These are phyloP conservation scores for Rotaria magnacalcarata DNA, from an alignment of 2,888 invertebrate species.

Conservation along the genomic window DNA sequence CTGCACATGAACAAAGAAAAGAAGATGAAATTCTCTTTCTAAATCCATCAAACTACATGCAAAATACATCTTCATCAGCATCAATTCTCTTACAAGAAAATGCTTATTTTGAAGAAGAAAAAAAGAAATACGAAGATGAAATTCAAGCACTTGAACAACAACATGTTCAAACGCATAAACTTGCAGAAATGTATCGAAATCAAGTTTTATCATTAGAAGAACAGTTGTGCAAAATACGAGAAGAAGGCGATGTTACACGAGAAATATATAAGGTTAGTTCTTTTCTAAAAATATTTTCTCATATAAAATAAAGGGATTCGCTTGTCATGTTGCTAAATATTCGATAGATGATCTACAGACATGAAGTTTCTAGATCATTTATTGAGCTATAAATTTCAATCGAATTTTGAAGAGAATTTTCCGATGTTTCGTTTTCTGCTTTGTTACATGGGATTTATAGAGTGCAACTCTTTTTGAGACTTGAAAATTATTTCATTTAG, in stretches of 20 bases:
- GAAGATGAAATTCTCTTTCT: conserved; percentile 45
- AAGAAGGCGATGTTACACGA: conserved; percentile 58
- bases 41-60: conserved; percentile 15
- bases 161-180: conserved; percentile 46
- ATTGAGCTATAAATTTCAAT: too few relatives aligned
- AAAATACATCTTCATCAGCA: conserved; percentile 34
- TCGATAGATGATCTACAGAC: too few relatives aligned
- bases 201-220: conserved; percentile 59
- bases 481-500: too few relatives aligned
- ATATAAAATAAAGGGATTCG: too few relatives aligned
- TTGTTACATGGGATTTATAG: too few relatives aligned
- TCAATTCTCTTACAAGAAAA: conserved; percentile 5
- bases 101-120: conserved; percentile 42
- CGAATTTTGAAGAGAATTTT: too few relatives aligned
- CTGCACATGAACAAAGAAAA: conserved; percentile 48
- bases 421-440: too few relatives aligned
- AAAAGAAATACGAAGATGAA: conserved; percentile 44
- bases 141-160: conserved; percentile 44
- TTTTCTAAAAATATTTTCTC: not conserved
- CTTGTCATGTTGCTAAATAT: too few relatives aligned
- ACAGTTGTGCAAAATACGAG: conserved; percentile 55
- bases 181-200: conserved; percentile 57
- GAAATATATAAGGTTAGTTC: conserved; percentile 55
- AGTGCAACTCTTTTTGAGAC: too few relatives aligned
- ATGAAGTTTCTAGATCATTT: too few relatives aligned